Evolutionary conservation across 2,888 invertebrate genomes (phyloP), one percentile per base, ranked within the genome.

Genomic region (Epistrophe grossulariae): DNA sequence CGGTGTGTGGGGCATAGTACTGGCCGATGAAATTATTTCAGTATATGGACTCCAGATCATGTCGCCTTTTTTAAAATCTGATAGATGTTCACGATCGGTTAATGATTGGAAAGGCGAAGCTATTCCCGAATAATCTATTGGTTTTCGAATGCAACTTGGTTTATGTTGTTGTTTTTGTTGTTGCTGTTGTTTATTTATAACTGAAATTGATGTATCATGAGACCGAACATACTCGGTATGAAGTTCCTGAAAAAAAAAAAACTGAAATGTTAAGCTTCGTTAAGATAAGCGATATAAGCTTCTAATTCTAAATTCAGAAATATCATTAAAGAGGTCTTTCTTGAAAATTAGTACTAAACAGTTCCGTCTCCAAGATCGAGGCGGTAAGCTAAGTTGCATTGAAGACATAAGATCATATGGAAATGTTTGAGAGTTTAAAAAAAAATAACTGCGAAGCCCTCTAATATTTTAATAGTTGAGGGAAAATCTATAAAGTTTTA

Each of bases 1-100:
- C 0, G 93, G 94, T 59, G 94, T 94, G 85, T 94, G 93, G 10
- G 94, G 94, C 85, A 94, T 93, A 55, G 94, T 92, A 83, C 94
- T 91, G 31, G 93, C 93, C 55, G 93, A 91, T 24, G 91, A 89
- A 31, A 91, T 89, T 68, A 93, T 91, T 89, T 92, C 92, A 74
- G 90, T 91, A 73, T 91, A 91, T 62, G 93, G 93, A 89, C 92
- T 93, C 93, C 93, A 93, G 35, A 93, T 90, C 38, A 79, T 88
- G 19, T 89, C 89, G 72, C 87, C 60, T 72, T 79, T 83, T 52
- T 74, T 83, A 17, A 88, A 79, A 5, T 89, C 88, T 9, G 78
- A 79, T 11, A 78, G 35, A 17, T 84, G 88, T 68, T 84, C 87
- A 6, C 81, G 73, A 52, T 88, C 84, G 5, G 80, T 80, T 10